A percentile compares a stretch with the other conserved stretches of the same genome.
Conservation (phyloP, 2,888 invertebrate species). For the Conus canariensis region DNA sequence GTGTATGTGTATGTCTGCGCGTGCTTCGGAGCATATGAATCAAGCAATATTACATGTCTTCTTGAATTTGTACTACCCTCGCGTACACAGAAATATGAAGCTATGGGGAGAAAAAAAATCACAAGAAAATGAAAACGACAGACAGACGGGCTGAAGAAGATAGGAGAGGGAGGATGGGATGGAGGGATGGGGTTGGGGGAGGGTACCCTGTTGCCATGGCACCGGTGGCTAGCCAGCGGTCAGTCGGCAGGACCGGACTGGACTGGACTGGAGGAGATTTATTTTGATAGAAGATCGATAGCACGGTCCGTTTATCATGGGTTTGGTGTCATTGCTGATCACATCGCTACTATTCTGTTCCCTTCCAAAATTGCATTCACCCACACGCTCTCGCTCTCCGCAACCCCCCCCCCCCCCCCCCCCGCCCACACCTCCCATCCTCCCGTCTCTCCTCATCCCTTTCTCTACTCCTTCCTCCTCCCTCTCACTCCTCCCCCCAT, state of each 20-base stretch:
- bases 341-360: constrained; percentile 9
- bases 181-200: not conserved
- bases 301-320: constrained; percentile 39
- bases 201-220: not conserved
- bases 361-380: not conserved
- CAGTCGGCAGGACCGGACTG: not conserved
- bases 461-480: not conserved
- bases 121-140: not conserved
- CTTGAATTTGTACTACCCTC: no score
- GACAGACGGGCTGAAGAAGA: not conserved
- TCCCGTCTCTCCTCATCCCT: no score
- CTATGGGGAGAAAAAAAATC: not conserved
- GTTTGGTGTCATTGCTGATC: constrained; percentile 33
- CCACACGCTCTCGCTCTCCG: not conserved
- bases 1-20: no score
- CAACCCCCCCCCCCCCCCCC: not conserved
- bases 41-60: no score
- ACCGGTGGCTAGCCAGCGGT: constrained; percentile 30
- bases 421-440: not conserved
- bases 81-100: not conserved
- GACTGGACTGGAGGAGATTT: constrained; percentile 35
- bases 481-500: not conserved
- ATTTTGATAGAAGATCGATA: constrained; percentile 42
- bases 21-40: no score
- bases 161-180: no score